Percentiles rank a stretch among this genome's conserved stretches.
Evolutionary conservation across 2,797 vertebrate genomes (phyloP).

Genomic region (Leptodactylus fallax): DNA sequence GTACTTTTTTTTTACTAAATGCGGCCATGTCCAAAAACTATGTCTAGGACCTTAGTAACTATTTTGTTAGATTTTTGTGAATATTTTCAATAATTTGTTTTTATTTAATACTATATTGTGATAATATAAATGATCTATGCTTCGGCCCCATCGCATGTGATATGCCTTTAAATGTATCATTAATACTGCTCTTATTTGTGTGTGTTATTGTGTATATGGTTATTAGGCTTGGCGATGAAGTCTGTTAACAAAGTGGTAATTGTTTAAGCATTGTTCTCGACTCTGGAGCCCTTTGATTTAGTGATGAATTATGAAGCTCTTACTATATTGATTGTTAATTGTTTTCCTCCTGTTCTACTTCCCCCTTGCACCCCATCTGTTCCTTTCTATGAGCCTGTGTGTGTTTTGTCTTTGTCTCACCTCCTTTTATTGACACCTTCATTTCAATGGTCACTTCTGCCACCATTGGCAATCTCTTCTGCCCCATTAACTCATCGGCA

Average conservation of each 20-base stretch:
- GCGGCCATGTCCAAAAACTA: no score
- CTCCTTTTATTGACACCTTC: slow-evolving; percentile 79
- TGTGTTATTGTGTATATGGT: neutral
- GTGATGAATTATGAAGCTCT: slow-evolving; percentile 59
- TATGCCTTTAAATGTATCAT: neutral
- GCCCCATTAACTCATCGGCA: slow-evolving; percentile 94
- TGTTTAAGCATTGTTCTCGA: slow-evolving; percentile 50
- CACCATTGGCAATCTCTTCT: slow-evolving; percentile 87
- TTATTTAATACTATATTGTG: no score
- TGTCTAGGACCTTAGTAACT: no score
- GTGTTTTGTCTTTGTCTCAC: slow-evolving; percentile 86
- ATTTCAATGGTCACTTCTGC: slow-evolving; percentile 79
- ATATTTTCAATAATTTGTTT: no score
- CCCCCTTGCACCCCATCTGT: slow-evolving; percentile 85
- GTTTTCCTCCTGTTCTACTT: slow-evolving; percentile 75
- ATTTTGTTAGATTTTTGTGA: neutral
- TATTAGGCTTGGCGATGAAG: neutral
- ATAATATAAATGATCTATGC: neutral
- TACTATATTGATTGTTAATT: slow-evolving; percentile 68
- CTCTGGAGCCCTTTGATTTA: slow-evolving; percentile 64
- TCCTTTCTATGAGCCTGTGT: slow-evolving; percentile 75
- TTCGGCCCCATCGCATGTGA: neutral
- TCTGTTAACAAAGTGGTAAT: slow-evolving; percentile 23
- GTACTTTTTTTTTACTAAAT: no score
- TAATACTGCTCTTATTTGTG: slow-evolving; percentile 18